phyloP scores from a whole-genome alignment of 92 coral and sea anemone genomes.

The Micromussa lordhowensis region DNA sequence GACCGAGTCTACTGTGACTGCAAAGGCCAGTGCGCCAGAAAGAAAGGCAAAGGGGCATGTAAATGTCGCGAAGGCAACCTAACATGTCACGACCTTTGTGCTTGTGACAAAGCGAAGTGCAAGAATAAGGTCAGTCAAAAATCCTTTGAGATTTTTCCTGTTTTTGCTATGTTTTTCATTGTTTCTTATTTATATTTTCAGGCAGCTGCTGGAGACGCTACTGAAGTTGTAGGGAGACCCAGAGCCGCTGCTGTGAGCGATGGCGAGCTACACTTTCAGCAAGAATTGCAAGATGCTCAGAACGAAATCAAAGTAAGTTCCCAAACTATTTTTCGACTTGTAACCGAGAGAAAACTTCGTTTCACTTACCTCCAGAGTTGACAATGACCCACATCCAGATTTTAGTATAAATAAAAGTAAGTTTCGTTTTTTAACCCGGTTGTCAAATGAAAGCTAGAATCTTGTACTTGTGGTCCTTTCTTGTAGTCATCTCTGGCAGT shows the following conservation, averaged over 20 bases:
- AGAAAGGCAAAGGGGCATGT: constrained; percentile 22
- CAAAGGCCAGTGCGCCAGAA: constrained; percentile 16
- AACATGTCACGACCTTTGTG: constrained; percentile 17
- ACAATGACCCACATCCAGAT: background rate
- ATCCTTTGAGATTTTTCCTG: background rate
- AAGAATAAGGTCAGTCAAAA: constrained; percentile 4
- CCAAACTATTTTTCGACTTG: background rate
- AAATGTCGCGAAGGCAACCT: constrained; percentile 14
- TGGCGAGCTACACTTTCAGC: background rate
- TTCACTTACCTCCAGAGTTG: background rate
- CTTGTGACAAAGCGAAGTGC: constrained; percentile 25
- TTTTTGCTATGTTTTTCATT: background rate
- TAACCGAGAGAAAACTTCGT: background rate
- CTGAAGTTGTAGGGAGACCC: background rate
- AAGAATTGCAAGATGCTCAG: background rate
- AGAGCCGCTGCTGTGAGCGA: background rate
- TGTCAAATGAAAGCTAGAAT: too few species aligned
- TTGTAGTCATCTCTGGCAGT: too few species aligned
- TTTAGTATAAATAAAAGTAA: too few species aligned
- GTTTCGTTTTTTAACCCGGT: too few species aligned
- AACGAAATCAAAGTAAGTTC: constrained; percentile 4
- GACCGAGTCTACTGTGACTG: constrained; percentile 5
- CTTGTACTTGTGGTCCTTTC: too few species aligned
- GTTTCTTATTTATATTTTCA: background rate
- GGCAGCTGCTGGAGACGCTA: background rate